Evolutionary conservation across 2,113 vertebrate genomes (phyloP), one percentile per base, ranked within the genome.

Genomic region (Lampris incognitus): DNA sequence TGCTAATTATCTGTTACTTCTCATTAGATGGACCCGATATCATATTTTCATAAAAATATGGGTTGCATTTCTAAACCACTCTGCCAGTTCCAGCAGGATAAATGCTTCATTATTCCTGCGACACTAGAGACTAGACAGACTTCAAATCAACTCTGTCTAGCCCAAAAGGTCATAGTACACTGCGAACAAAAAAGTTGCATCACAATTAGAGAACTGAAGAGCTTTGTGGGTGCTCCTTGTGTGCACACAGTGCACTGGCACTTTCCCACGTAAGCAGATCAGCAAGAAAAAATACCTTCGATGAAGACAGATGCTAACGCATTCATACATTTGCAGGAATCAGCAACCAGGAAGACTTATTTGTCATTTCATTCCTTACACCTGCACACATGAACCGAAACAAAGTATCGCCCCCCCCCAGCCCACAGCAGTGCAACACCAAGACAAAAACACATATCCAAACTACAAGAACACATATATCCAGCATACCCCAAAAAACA

Each of bases 381-480:
- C 84, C 84, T 67, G 57, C 46, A 70, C 72, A 70, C 63, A 70
- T 58, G 39, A 42, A 79, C 78, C 76, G 79, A 69, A 66, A 70
- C 77, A 40, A 24, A 24, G 24, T 24, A 24, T 24, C 24, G 24
- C 24, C 24, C 24, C 24, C 24, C 24, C 24, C 24, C 24, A 24
- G 24, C 24, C 24, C 24, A 24, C 24, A 24, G 24, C 24, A 24
- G 24, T 24, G 24, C 24, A 24, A 24, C 24, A 24, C 24, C 0
- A 24, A 24, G 24, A 24, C 24, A 24, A 24, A 24, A 24, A 24
- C 24, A 24, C 24, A 24, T 24, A 24, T 24, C 24, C 24, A 24
- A 24, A 24, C 24, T 24, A 24, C 24, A 24, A 24, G 24, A 24
- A 24, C 24, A 24, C 24, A 24, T 24, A 24, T 24, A 24, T 24